phyloP scores from a whole-genome alignment of 2,113 vertebrate species.

The Thalassoma bifasciatum region DNA sequence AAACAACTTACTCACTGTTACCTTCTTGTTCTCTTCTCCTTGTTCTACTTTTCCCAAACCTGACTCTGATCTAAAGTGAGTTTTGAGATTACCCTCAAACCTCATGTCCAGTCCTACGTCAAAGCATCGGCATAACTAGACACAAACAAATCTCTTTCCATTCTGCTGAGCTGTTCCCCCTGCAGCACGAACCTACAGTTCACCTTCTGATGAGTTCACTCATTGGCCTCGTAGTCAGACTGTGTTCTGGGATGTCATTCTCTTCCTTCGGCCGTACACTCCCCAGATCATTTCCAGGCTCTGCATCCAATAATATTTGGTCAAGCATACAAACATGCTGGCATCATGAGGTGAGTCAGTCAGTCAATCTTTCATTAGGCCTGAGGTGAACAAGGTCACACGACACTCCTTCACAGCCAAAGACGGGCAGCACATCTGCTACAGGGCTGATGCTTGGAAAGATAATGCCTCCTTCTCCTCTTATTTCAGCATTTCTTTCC shows the following conservation, averaged over 20 bases:
- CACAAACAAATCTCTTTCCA: constrained; percentile 32
- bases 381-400: constrained; percentile 86
- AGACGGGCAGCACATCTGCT: constrained; percentile 88
- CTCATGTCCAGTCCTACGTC: constrained; percentile 30
- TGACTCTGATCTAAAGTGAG: constrained; percentile 42
- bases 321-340: constrained; percentile 71
- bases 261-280: constrained; percentile 34
- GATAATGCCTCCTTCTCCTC: constrained; percentile 76
- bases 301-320: constrained; percentile 72
- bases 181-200: constrained; percentile 21
- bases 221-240: constrained; percentile 44
- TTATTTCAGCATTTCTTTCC: constrained; percentile 52
- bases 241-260: constrained; percentile 31
- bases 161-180: constrained; percentile 13
- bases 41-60: constrained; percentile 7
- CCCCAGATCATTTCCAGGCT: constrained; percentile 64
- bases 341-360: constrained; percentile 65
- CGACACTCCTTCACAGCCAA: constrained; percentile 83
- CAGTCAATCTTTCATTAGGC: constrained; percentile 89
- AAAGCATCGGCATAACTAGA: constrained; percentile 31
- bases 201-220: constrained; percentile 53
- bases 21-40: no score
- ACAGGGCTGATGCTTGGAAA: constrained; percentile 84
- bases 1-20: no score
- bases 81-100: constrained; percentile 10